Conservation (phyloP, 2,113 vertebrate species). For the Clarias macrocephalus region DNA sequence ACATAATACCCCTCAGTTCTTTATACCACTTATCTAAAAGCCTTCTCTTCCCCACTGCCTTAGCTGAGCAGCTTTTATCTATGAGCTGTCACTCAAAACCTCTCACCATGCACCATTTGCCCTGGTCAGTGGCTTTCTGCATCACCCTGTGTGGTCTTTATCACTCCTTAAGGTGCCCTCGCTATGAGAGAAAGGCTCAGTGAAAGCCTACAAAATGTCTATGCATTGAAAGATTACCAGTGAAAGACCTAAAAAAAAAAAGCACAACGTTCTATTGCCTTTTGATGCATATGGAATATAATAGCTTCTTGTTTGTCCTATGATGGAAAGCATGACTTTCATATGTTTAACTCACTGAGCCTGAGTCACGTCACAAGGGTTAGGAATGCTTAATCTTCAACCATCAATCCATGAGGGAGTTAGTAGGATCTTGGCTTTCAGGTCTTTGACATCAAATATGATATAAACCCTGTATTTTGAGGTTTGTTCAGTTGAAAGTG, state of each 20-base stretch:
- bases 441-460: background rate
- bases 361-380: background rate
- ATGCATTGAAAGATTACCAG: conserved; percentile 29
- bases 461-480: background rate
- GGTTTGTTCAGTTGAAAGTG: background rate
- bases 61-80: conserved; percentile 30
- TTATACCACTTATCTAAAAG: conserved; percentile 19
- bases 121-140: conserved; percentile 31
- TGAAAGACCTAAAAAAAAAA: conserved; percentile 11
- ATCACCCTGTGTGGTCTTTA: conserved; percentile 14
- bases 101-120: conserved; percentile 29
- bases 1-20: conserved; percentile 21
- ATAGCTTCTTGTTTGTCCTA: background rate
- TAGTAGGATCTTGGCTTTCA: background rate
- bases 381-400: background rate
- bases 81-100: conserved; percentile 17
- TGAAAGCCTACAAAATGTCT: conserved; percentile 37
- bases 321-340: conserved; percentile 5
- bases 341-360: background rate
- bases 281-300: background rate
- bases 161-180: background rate
- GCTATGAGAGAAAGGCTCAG: conserved; percentile 31
- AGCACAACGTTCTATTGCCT: conserved; percentile 5
- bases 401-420: background rate
- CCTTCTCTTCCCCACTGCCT: conserved; percentile 4